These are phyloP conservation scores for Trichogramma pretiosum DNA, from an alignment of 1,140 invertebrate genomes.

Conservation along the genomic window DNA sequence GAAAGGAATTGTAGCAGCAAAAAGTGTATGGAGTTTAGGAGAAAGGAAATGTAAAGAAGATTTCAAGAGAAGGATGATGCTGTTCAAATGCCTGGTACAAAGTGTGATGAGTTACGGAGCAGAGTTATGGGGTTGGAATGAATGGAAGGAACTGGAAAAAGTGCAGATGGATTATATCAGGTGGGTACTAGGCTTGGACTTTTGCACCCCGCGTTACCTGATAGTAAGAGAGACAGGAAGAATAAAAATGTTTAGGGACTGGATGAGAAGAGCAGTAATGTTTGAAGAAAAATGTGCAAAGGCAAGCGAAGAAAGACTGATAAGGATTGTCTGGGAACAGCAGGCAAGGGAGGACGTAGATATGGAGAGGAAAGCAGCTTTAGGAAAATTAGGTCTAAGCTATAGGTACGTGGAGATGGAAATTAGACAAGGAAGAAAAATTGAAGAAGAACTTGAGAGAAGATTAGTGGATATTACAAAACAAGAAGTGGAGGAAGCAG, in stretches of 20 bases:
- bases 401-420: background rate
- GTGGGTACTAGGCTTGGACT: conserved; percentile 16
- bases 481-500: conserved; percentile 3
- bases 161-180: conserved; percentile 7
- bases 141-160: too few relatives aligned
- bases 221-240: conserved; percentile 2
- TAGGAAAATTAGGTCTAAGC: conserved; percentile 4
- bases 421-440: background rate
- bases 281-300: conserved; percentile 10
- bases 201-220: conserved; percentile 15
- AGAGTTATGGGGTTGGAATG: conserved; percentile 17
- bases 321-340: too few relatives aligned
- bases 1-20: conserved; percentile 9
- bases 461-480: background rate
- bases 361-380: conserved; percentile 6
- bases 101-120: too few relatives aligned
- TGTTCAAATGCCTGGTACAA: conserved; percentile 9
- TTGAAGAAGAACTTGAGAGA: background rate
- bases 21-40: conserved; percentile 7
- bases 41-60: background rate
- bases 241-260: conserved; percentile 2
- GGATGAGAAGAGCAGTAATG: conserved; percentile 4
- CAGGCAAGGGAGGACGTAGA: background rate
- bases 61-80: background rate
- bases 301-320: conserved; percentile 5